Base-by-base conservation (phyloP, 2,113 vertebrate species). In the Solea senegalensis region DNA sequence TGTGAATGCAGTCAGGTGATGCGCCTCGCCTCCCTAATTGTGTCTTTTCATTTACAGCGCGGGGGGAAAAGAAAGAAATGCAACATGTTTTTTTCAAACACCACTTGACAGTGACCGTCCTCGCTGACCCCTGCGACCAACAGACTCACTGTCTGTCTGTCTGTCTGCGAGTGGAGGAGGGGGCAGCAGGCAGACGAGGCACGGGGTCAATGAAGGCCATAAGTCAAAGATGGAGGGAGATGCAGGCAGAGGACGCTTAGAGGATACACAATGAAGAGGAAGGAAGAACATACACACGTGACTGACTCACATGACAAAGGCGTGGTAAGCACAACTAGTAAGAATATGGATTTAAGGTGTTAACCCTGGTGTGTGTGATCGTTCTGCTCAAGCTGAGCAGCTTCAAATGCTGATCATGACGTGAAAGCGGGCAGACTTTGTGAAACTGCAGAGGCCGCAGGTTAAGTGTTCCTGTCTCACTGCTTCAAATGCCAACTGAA, bases 71-170 rank as follows among this genome's bases (percentile, higher is more conserved):
- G 7, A 48, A 48, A 46, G 44, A 48, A 40, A 48, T 40, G 39
- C 16, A 8, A 54, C 4, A 1, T 81, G 56, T 45, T 45, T 74
- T 71, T 76, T 65, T 82, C 71, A 69, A 75, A 81, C 28, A 65
- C 52, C 76, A 78, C 81, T 75, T 79, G 85, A 88, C 79, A 78
- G 69, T 72, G 69, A 67, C 69, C 34, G 63, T 69, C 72, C 81
- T 69, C 69, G 0, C 56, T 83, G 86, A 86, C 81, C 86, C 77
- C 70, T 52, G 0, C 0, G 39, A 58, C 80, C 43, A n/a, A 72
- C 79, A 80, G 75, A 70, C 81, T 54, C 7, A 5, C 59, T 65
- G 76, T 78, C 81, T 83, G 69, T 21, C 21, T 21, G 76, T 78
- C 81, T 83, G 69, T 0, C 34, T 34, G 34, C 5, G 34, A 34